These are phyloP conservation scores for Phylloscopus collybita DNA, from an alignment of 2,797 vertebrate species.

Conservation along the genomic window DNA sequence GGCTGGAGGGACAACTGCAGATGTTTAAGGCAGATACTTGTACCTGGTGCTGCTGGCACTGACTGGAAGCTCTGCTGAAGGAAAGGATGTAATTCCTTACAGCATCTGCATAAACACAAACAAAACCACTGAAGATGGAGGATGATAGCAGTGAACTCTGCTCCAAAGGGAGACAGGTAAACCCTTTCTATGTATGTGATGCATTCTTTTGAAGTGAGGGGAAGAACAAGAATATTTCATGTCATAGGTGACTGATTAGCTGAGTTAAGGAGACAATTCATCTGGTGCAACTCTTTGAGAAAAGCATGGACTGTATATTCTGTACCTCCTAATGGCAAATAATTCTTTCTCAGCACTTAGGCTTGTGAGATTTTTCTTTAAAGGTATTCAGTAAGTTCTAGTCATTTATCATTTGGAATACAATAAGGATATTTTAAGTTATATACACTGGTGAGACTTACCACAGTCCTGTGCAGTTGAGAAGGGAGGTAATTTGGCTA, in stretches of 20 bases:
- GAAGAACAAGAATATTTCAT: not conserved
- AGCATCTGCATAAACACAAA: not conserved
- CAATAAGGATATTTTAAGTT: not conserved
- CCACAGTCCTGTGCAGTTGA: not conserved
- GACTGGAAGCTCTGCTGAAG: slow-evolving; percentile 16
- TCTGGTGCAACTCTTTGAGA: not conserved
- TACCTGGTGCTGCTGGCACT: slow-evolving; percentile 35
- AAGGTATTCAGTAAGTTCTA: not conserved
- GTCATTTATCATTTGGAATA: not conserved
- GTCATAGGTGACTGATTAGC: not conserved
- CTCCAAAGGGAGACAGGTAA: slow-evolving; percentile 46
- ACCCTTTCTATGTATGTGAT: not conserved
- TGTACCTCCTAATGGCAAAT: not conserved
- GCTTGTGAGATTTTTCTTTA: not conserved
- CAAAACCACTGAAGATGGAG: not conserved
- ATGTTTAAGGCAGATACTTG: slow-evolving; percentile 27
- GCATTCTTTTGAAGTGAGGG: not conserved
- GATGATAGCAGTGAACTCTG: not conserved
- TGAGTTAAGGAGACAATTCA: not conserved
- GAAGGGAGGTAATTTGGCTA: not conserved
- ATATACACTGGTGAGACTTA: not conserved
- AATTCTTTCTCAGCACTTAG: not conserved
- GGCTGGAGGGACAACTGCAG: slow-evolving; percentile 51
- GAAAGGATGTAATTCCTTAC: not conserved
- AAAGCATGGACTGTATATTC: not conserved